Evolutionary conservation across 2,888 invertebrate species (phyloP).

Genomic region (Brachyopa scutellaris): DNA sequence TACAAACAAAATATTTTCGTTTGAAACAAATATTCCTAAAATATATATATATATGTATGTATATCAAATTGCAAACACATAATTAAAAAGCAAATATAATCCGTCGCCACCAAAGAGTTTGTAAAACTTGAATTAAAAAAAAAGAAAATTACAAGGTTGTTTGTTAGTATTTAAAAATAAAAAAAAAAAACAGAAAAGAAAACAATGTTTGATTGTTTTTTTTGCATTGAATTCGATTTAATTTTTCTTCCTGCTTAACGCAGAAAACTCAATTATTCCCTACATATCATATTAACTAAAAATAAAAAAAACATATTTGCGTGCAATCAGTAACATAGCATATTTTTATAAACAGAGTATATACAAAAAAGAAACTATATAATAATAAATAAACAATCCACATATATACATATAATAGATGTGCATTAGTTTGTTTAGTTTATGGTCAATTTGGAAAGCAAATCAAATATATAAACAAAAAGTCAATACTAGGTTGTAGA

Average conservation of each 20-base stretch:
- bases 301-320: conserved; percentile 39
- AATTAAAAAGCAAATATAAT: conserved; percentile 50
- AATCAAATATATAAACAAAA: conserved; percentile 45
- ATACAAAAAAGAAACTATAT: conserved; percentile 43
- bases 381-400: conserved; percentile 21
- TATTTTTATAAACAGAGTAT: conserved; percentile 64
- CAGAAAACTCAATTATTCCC: conserved; percentile 66
- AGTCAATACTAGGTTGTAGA: conserved; percentile 57
- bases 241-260: conserved; percentile 38
- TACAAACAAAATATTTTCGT: conserved; percentile 60
- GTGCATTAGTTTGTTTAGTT: conserved; percentile 62
- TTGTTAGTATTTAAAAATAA: conserved; percentile 46
- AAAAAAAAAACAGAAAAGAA: conserved; percentile 20
- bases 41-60: conserved; percentile 32
- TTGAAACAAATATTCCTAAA: conserved; percentile 68
- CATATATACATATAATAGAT: conserved; percentile 25
- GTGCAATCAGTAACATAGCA: conserved; percentile 58
- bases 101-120: conserved; percentile 73
- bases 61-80: conserved; percentile 45
- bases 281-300: conserved; percentile 71
- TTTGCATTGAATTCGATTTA: conserved; percentile 18
- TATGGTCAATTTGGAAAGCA: conserved; percentile 55
- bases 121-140: conserved; percentile 43
- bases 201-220: conserved; percentile 22
- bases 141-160: conserved; percentile 60